Evolutionary conservation across 2,888 invertebrate genomes (phyloP).

Genomic region (Monoplex corrugatus): DNA sequence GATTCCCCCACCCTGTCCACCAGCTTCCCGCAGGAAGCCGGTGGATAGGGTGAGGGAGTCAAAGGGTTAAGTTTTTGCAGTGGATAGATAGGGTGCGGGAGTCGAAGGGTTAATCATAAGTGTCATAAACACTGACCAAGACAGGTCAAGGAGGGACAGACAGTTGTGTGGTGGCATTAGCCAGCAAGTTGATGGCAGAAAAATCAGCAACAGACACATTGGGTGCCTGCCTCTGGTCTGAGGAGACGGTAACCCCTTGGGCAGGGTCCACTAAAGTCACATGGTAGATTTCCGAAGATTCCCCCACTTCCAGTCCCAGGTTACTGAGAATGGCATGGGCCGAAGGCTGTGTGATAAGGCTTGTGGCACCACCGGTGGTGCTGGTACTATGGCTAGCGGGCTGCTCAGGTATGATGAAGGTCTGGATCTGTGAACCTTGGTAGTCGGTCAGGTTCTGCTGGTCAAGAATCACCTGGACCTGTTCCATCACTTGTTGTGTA

Average conservation of each 20-base stretch:
- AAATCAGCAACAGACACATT: conserved; percentile 59
- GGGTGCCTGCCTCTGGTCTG: not conserved
- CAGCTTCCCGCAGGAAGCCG: too few relatives aligned
- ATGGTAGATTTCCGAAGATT: conserved; percentile 38
- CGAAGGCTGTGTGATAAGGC: not conserved
- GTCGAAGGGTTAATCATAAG: too few relatives aligned
- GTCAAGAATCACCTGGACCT: conserved; percentile 42
- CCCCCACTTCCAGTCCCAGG: conserved; percentile 20
- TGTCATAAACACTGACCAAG: too few relatives aligned
- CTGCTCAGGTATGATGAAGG: conserved; percentile 28
- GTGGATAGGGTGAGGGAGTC: too few relatives aligned
- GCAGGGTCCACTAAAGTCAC: conserved; percentile 40
- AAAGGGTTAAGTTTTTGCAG: too few relatives aligned
- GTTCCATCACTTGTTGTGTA: conserved; percentile 25
- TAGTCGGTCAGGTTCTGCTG: conserved; percentile 29
- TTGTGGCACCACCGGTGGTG: not conserved
- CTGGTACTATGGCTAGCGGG: not conserved
- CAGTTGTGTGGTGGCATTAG: conserved; percentile 60
- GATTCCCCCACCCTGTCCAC: too few relatives aligned
- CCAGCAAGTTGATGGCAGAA: conserved; percentile 64
- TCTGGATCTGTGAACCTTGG: conserved; percentile 32
- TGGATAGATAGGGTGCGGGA: too few relatives aligned
- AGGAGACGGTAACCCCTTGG: not conserved
- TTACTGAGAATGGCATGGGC: conserved; percentile 39
- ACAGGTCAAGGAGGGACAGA: conserved; percentile 38